phyloP scores from a whole-genome alignment of 2,113 vertebrate species.

The Verasper variegatus region DNA sequence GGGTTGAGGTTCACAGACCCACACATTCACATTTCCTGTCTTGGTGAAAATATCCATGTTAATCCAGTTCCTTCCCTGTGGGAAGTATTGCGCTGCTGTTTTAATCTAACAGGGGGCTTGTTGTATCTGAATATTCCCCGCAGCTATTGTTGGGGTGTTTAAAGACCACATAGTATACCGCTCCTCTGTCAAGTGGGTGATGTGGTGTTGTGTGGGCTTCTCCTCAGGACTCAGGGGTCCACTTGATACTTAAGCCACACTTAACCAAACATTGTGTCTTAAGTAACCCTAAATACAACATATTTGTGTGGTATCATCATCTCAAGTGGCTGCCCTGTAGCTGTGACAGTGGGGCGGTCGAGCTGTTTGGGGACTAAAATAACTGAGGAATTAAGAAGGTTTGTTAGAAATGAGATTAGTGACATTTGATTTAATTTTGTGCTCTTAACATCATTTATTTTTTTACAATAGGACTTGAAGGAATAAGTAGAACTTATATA shows the following conservation, averaged over 20 bases:
- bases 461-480: not conserved
- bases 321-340: not conserved
- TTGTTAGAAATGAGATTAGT: too few relatives aligned
- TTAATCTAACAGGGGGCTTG: conserved; percentile 34
- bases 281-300: not conserved
- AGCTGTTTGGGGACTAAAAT: not conserved
- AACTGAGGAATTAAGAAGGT: too few relatives aligned
- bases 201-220: conserved; percentile 22
- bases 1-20: not conserved
- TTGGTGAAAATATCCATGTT: conserved; percentile 16
- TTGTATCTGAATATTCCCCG: conserved; percentile 40
- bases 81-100: conserved; percentile 42
- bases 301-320: not conserved
- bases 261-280: not conserved
- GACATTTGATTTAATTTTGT: not conserved
- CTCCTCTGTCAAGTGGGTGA: conserved; percentile 21
- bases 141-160: conserved; percentile 38
- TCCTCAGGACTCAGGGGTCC: not conserved
- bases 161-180: conserved; percentile 7
- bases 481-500: too few relatives aligned
- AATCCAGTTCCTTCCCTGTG: conserved; percentile 40
- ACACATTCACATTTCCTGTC: conserved; percentile 37
- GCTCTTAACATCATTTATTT: not conserved
- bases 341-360: not conserved
- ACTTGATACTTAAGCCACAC: conserved; percentile 3